phyloP scores from a whole-genome alignment of 2,113 vertebrate species.

The Amphilophus citrinellus region DNA sequence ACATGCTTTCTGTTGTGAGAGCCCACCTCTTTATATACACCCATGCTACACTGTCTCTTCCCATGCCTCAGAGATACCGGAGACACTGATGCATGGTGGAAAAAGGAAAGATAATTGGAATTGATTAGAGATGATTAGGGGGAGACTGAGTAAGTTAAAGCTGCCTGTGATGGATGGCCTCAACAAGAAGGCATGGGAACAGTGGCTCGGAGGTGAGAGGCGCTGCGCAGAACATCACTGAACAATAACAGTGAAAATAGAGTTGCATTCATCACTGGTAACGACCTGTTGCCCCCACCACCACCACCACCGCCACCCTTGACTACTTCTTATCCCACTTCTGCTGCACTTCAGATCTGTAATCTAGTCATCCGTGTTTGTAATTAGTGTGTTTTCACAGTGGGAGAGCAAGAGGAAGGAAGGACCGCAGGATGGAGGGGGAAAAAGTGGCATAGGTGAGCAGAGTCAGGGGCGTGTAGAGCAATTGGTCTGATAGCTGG shows the following conservation, averaged over 20 bases:
- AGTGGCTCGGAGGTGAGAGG: conserved; percentile 46
- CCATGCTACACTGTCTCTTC: conserved; percentile 23
- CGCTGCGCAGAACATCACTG: conserved; percentile 40
- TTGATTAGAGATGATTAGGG: conserved; percentile 75
- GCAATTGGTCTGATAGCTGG: conserved; percentile 64
- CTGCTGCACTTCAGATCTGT: conserved; percentile 73
- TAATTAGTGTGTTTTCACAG: conserved; percentile 80
- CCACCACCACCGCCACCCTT: conserved; percentile 32
- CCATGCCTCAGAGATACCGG: conserved; percentile 46
- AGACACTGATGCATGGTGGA: conserved; percentile 65
- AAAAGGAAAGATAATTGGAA: conserved; percentile 70
- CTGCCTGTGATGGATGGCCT: conserved; percentile 71
- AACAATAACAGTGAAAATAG: conserved; percentile 79
- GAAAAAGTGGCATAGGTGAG: conserved; percentile 60
- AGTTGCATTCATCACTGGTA: conserved; percentile 79
- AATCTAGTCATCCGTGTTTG: conserved; percentile 78
- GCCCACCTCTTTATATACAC: conserved; percentile 21
- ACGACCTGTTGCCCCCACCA: conserved; percentile 68
- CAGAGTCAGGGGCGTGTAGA: conserved; percentile 45
- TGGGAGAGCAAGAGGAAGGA: conserved; percentile 79
- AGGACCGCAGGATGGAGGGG: conserved; percentile 54
- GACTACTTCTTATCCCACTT: conserved; percentile 65
- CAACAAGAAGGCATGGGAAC: conserved; percentile 54
- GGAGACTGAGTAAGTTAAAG: conserved; percentile 70
- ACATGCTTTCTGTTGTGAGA: conserved; percentile 7